Conservation (phyloP, 2,113 vertebrate species). For the Chlorodrepanis virens region DNA sequence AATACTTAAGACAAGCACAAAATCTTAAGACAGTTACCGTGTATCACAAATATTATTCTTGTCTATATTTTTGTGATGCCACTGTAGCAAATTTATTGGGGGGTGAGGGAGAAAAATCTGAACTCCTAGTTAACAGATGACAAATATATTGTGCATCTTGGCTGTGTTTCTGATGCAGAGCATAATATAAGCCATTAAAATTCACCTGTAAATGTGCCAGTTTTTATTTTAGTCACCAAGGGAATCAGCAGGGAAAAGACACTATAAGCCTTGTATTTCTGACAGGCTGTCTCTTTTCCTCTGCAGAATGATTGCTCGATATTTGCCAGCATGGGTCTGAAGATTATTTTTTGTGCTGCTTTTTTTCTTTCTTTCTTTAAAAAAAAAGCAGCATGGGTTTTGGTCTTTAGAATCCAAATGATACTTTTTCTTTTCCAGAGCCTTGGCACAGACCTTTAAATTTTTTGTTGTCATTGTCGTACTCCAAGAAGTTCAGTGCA, state of each 20-base stretch:
- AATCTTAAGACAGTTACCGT: background rate
- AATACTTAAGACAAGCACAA: background rate
- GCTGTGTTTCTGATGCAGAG: background rate
- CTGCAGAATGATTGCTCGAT: background rate
- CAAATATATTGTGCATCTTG: background rate
- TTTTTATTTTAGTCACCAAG: background rate
- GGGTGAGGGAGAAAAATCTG: background rate
- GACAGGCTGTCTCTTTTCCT: background rate
- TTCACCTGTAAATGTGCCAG: background rate
- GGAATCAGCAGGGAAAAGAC: background rate
- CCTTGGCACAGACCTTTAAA: background rate
- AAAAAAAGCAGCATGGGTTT: background rate
- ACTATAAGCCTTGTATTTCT: background rate
- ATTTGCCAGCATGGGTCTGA: background rate
- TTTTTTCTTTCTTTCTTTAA: background rate
- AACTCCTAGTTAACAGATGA: background rate
- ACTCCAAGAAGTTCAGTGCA: background rate
- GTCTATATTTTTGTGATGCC: background rate
- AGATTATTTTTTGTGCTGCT: background rate
- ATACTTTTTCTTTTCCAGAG: background rate
- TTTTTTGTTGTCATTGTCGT: background rate
- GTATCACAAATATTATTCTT: background rate
- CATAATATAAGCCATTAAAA: background rate
- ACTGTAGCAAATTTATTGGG: background rate
- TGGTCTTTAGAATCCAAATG: background rate